Conservation (phyloP, 2,113 vertebrate species). For the Nesoenas mayeri region DNA sequence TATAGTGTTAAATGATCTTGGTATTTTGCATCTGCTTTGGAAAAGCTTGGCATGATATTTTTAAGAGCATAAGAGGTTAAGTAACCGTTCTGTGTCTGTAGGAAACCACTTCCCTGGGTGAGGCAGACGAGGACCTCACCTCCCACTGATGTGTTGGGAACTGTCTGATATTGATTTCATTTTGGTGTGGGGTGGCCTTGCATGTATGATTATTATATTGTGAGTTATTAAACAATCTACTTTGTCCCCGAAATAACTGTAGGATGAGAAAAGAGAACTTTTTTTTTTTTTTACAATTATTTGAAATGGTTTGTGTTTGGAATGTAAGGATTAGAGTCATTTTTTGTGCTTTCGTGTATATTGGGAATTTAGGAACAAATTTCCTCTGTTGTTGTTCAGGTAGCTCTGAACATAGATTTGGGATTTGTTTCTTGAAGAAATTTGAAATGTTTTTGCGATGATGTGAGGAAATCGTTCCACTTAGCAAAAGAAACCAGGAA, state of each 20-base stretch:
- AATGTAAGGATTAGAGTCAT: not conserved
- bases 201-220: not conserved
- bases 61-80: not conserved
- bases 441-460: not conserved
- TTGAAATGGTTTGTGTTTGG: not conserved
- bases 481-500: not conserved
- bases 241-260: not conserved
- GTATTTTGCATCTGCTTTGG: not conserved
- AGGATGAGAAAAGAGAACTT: not conserved
- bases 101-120: not conserved
- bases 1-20: not conserved
- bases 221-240: not conserved
- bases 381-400: not conserved
- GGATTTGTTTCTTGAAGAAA: not conserved
- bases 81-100: not conserved
- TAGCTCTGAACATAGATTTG: not conserved
- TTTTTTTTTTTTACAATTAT: not conserved
- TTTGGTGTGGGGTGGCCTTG: not conserved
- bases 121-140: not conserved
- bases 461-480: not conserved
- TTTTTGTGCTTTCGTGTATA: not conserved
- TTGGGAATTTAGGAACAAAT: not conserved
- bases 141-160: fast-evolving
- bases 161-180: not conserved
- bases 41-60: not conserved